Evolutionary conservation across 2,888 invertebrate species (phyloP).

Genomic region (Dasysyrphus tricinctus): DNA sequence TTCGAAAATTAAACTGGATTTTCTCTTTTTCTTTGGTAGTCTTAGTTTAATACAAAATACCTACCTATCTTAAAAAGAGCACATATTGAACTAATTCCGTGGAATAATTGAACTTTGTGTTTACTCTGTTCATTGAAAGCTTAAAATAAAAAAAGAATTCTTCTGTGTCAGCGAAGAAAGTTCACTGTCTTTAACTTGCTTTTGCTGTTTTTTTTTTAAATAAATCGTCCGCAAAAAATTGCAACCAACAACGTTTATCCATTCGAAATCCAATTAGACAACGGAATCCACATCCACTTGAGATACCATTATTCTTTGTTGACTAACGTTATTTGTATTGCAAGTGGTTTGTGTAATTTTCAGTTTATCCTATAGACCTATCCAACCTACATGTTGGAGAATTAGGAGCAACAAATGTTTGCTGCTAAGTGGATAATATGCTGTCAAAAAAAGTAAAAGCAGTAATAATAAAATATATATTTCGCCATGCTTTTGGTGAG

Average conservation of each 20-base stretch:
- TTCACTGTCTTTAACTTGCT: slow-evolving; percentile 5
- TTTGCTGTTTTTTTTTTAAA: slow-evolving; percentile 17
- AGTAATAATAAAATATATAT: neutral
- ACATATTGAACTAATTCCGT: neutral
- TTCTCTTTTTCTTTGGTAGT: neutral
- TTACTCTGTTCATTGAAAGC: neutral
- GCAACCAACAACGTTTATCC: slow-evolving; percentile 40
- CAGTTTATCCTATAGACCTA: slow-evolving; percentile 18
- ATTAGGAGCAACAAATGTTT: neutral
- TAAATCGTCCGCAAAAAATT: slow-evolving; percentile 36
- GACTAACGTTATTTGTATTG: slow-evolving; percentile 40
- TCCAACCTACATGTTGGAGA: neutral
- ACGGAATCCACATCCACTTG: slow-evolving; percentile 9
- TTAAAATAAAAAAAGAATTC: slow-evolving; percentile 29
- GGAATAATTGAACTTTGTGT: neutral
- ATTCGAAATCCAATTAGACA: slow-evolving; percentile 59
- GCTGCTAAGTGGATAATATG: slow-evolving; percentile 1
- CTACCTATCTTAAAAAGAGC: neutral
- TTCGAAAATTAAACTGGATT: slow-evolving; percentile 42
- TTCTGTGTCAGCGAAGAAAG: slow-evolving; percentile 32
- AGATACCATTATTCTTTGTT: slow-evolving; percentile 57
- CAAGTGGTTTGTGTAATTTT: slow-evolving; percentile 24
- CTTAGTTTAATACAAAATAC: neutral
- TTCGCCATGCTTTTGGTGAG: neutral
- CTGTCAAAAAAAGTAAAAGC: neutral